phyloP scores from a whole-genome alignment of 1,140 invertebrate genomes.

The Euura saliciscinereae region DNA sequence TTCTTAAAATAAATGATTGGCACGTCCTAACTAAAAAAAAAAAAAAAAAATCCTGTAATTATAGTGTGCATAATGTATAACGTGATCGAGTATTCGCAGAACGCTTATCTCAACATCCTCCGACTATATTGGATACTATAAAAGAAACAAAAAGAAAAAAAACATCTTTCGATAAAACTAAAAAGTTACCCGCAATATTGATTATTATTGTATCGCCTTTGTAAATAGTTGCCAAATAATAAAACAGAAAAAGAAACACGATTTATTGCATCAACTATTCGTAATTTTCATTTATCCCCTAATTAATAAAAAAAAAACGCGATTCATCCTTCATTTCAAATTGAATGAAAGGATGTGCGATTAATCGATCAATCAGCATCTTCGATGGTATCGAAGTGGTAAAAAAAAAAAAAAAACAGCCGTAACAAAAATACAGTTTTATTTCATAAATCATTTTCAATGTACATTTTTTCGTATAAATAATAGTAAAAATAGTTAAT shows the following conservation, averaged over 20 bases:
- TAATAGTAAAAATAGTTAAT: conserved; percentile 15
- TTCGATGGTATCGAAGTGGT: neutral
- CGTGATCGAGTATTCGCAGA: too few species aligned
- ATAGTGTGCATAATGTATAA: too few species aligned
- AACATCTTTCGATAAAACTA: too few species aligned
- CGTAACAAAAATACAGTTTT: neutral
- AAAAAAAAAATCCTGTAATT: too few species aligned
- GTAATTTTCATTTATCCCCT: neutral
- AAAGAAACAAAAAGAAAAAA: neutral
- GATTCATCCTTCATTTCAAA: too few species aligned
- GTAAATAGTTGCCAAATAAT: neutral
- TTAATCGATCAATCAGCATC: too few species aligned
- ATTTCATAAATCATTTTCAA: neutral
- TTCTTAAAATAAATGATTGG: too few species aligned
- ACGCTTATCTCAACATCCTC: neutral
- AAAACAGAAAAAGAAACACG: neutral
- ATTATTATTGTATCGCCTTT: neutral
- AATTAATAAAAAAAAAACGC: too few species aligned
- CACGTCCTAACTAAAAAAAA: too few species aligned
- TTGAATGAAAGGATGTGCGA: too few species aligned
- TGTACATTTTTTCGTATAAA: neutral
- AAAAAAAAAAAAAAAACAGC: neutral
- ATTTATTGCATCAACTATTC: neutral
- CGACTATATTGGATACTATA: neutral
- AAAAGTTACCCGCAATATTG: neutral